These are phyloP conservation scores for Plusia festucae DNA, from an alignment of 2,888 invertebrate species.

Conservation along the genomic window DNA sequence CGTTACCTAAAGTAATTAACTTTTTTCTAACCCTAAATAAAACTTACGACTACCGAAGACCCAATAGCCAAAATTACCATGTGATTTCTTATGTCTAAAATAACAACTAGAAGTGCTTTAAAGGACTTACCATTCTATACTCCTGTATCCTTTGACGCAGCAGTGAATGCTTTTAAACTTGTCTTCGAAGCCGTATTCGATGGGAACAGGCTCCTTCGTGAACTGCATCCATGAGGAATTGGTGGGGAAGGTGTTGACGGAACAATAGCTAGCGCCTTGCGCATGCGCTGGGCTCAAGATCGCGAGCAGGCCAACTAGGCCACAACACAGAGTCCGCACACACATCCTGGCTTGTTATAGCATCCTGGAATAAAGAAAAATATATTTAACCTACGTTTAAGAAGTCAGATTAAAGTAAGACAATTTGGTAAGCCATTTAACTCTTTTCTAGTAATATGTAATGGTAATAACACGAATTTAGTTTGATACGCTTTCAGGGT, in stretches of 20 bases:
- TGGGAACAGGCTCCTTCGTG: conserved; percentile 92
- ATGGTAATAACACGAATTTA: too few relatives aligned
- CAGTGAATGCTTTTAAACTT: conserved; percentile 94
- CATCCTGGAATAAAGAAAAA: conserved; percentile 64
- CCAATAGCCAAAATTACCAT: too few relatives aligned
- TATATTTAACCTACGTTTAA: conserved; percentile 7
- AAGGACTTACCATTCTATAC: conserved; percentile 93
- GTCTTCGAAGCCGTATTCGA: conserved; percentile 92
- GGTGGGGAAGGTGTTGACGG: conserved; percentile 88
- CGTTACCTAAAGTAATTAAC: too few relatives aligned
- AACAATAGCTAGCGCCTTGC: conserved; percentile 88
- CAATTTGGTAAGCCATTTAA: too few relatives aligned
- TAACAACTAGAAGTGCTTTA: too few relatives aligned
- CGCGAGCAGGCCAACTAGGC: conserved; percentile 67
- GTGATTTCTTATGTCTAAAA: too few relatives aligned
- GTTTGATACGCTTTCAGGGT: too few relatives aligned
- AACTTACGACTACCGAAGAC: too few relatives aligned
- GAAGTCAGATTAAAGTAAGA: too few relatives aligned
- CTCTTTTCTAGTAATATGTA: too few relatives aligned
- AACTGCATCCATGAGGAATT: conserved; percentile 92
- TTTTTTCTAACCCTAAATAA: too few relatives aligned
- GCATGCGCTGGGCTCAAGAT: conserved; percentile 65
- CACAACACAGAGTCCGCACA: conserved; percentile 56
- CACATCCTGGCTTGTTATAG: conserved; percentile 69
- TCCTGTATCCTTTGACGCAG: conserved; percentile 93